Conservation (phyloP, 2,797 vertebrate genomes). For the Hirundo rustica region DNA sequence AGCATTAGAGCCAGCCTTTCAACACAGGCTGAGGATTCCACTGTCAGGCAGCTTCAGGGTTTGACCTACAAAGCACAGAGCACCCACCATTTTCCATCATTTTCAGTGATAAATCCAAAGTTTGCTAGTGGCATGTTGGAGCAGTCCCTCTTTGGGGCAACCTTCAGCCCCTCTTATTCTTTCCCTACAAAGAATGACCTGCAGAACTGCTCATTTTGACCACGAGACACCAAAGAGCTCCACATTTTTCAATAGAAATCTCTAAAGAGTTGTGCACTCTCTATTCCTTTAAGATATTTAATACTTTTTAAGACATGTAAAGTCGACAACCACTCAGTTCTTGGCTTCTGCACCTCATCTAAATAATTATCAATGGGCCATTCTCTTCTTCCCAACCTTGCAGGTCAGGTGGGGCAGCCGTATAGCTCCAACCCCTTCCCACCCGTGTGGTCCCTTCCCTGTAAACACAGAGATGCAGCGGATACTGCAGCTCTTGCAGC, state of each 20-base stretch:
- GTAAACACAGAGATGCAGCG: not conserved
- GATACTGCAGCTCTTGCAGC: not conserved
- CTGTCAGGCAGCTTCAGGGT: not conserved
- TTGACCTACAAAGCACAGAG: not conserved
- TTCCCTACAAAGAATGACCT: too few species aligned
- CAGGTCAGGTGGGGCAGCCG: not conserved
- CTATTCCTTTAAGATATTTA: not conserved
- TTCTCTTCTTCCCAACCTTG: not conserved
- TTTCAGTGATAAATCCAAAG: not conserved
- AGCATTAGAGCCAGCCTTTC: not conserved
- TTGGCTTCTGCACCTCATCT: not conserved
- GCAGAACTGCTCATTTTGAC: not conserved
- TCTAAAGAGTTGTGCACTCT: not conserved
- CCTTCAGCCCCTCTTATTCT: not conserved
- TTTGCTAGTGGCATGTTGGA: rapidly evolving
- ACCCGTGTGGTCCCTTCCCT: not conserved
- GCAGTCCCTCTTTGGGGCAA: not conserved
- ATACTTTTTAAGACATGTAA: not conserved
- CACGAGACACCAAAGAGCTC: not conserved
- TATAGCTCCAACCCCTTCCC: not conserved
- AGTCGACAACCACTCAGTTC: not conserved
- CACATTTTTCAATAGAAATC: not conserved
- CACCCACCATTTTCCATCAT: not conserved
- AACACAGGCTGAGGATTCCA: not conserved
- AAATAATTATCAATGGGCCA: not conserved